Percentiles rank a stretch among this genome's conserved stretches.
Conservation (phyloP, 2,797 vertebrate genomes). For the Parauchenoglanis punctatus region DNA sequence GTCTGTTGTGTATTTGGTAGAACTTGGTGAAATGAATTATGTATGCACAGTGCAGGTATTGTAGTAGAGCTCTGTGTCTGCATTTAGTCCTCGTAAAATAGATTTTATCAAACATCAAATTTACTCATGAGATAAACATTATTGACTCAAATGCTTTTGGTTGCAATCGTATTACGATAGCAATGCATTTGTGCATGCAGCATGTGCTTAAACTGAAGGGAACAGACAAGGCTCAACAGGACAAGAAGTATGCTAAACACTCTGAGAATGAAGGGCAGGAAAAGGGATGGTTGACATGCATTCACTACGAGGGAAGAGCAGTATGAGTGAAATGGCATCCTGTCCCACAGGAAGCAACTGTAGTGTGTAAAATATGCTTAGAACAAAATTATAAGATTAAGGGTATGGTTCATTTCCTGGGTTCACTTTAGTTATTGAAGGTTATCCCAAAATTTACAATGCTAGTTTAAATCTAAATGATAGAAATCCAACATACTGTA, state of each 20-base stretch:
- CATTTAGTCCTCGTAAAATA: neutral
- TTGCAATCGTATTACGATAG: neutral
- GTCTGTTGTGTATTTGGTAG: neutral
- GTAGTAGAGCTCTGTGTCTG: neutral
- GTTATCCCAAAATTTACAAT: neutral
- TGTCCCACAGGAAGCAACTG: constrained; percentile 19
- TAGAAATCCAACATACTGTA: neutral
- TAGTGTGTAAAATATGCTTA: neutral
- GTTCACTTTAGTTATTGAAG: neutral
- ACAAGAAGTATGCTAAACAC: constrained; percentile 35
- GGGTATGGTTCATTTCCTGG: neutral
- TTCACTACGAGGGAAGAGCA: constrained; percentile 36
- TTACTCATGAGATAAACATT: neutral
- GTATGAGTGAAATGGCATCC: constrained; percentile 21
- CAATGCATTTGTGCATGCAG: neutral
- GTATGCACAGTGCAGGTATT: neutral
- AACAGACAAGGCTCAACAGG: neutral
- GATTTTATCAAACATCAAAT: neutral
- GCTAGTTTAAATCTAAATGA: constrained; percentile 2
- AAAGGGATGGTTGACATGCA: constrained; percentile 36
- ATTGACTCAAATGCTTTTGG: neutral
- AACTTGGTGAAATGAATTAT: neutral
- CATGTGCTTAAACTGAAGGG: neutral
- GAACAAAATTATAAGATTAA: neutral
- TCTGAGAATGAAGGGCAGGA: constrained; percentile 39